Evolutionary conservation across 2,113 vertebrate species (phyloP), one percentile per base, ranked within the genome.

Genomic region (Pterocles burchelli): DNA sequence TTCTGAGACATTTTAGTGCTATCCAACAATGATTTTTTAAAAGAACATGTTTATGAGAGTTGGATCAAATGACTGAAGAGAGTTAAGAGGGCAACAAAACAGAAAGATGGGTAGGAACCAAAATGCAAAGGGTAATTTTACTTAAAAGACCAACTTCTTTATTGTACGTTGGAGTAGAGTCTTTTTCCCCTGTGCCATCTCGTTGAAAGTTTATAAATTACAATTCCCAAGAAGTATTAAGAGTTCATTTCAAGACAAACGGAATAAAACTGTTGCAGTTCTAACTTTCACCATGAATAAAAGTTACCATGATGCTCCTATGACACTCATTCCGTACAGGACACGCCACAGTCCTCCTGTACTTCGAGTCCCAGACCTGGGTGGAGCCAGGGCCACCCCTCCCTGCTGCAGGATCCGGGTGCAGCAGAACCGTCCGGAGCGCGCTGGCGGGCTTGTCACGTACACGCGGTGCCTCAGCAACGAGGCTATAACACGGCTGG

Each of bases 71-170:
- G 70, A 71, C 71, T 90, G 81, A 63, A 63, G 82, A 92, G 45
- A 67, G 54, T 19, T 62, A 63, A 67, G 78, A 21, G 86, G 83
- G 66, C 61, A 92, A 80, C 34, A 81, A 89, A 95, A 57, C 61
- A 92, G 49, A 89, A 63, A 90, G 73, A 84, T 71, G 93, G 92
- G 96, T 80, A 95, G 88, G 92, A 94, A 92, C 93, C 95, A 95
- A 95, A 96, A 92, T 93, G 92, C 90, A 95, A 93, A 94, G 66
- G 73, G 65, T 86, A 61, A 77, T 81, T 90, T 88, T 93, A 93
- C 88, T 96, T 81, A 96, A 96, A 97, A 97, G 87, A 95, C 92
- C 87, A 78, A 90, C 72, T 91, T 89, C 87, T 97, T 97, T 97
- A 97, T 97, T 97, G 85, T 95, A 88, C 1, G 80, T 71, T 80